Percentiles rank a stretch among this genome's conserved stretches.
These are phyloP conservation scores for Platichthys flesus DNA, from an alignment of 2,113 vertebrate genomes.

Conservation along the genomic window DNA sequence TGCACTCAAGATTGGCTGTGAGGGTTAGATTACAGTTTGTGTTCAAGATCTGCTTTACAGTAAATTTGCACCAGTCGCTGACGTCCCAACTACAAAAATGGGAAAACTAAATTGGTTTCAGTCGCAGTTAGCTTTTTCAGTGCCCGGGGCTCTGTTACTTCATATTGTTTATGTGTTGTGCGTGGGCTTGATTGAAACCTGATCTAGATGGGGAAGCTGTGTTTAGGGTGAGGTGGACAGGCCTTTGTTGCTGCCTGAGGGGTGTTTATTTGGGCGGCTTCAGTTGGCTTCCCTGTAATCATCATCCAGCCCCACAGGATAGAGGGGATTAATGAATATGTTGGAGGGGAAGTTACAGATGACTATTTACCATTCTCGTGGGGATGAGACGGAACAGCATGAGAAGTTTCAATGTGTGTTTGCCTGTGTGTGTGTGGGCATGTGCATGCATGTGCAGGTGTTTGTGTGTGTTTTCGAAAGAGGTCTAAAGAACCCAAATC, in stretches of 20 bases:
- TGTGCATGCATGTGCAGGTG: constrained; percentile 14
- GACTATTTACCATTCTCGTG: constrained; percentile 79
- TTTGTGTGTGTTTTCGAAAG: constrained; percentile 22
- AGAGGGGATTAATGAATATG: constrained; percentile 79
- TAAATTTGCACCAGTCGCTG: constrained; percentile 24
- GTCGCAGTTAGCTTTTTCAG: constrained; percentile 53
- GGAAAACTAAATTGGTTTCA: constrained; percentile 69
- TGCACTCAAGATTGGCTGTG: constrained; percentile 7
- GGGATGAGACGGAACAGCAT: constrained; percentile 59
- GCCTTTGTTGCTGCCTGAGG: constrained; percentile 79
- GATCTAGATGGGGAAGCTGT: constrained; percentile 75
- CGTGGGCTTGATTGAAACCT: constrained; percentile 81
- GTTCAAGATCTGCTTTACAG: constrained; percentile 14
- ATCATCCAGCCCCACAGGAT: constrained; percentile 79
- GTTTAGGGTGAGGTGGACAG: constrained; percentile 82
- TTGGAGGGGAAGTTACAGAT: constrained; percentile 81
- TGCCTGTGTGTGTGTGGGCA: neutral
- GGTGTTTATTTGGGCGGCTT: constrained; percentile 81
- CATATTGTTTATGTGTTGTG: constrained; percentile 75
- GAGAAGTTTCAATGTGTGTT: constrained; percentile 29
- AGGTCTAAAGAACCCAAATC: neutral
- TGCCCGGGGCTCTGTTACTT: constrained; percentile 63
- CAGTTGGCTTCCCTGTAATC: constrained; percentile 81
- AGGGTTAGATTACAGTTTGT: constrained; percentile 15
- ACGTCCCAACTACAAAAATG: constrained; percentile 45